Conservation (phyloP, 2,113 vertebrate genomes). For the Nyctereutes procyonoides region DNA sequence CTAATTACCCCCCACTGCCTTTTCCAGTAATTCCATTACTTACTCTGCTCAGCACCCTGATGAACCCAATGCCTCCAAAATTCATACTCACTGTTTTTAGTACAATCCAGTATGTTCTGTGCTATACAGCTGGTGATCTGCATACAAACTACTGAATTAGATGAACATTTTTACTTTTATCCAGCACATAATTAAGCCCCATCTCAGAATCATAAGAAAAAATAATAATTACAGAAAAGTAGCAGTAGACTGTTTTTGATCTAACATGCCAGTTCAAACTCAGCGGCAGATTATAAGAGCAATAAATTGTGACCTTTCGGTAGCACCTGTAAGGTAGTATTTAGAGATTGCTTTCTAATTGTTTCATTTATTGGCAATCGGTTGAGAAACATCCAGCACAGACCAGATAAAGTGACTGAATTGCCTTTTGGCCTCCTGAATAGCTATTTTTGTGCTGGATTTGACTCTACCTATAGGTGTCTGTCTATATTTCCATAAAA, state of each 20-base stretch:
- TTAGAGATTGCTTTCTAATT: slow-evolving; percentile 45
- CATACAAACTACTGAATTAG: not conserved
- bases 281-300: not conserved
- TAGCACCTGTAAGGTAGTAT: not conserved
- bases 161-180: not conserved
- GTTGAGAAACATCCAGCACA: not conserved
- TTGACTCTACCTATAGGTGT: slow-evolving; percentile 17
- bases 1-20: not conserved
- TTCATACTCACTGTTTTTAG: not conserved
- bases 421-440: not conserved
- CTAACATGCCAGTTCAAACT: not conserved
- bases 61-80: not conserved
- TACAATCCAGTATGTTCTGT: not conserved
- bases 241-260: not conserved
- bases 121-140: not conserved
- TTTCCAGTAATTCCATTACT: not conserved
- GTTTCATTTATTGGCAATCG: not conserved
- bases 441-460: not conserved
- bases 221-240: not conserved
- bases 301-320: slow-evolving; percentile 35
- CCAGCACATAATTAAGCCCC: not conserved
- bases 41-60: not conserved
- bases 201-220: not conserved
- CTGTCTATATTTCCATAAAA: slow-evolving; percentile 64
- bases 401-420: not conserved